These are phyloP conservation scores for Aplocera efformata DNA, from an alignment of 2,888 invertebrate species.

Conservation along the genomic window DNA sequence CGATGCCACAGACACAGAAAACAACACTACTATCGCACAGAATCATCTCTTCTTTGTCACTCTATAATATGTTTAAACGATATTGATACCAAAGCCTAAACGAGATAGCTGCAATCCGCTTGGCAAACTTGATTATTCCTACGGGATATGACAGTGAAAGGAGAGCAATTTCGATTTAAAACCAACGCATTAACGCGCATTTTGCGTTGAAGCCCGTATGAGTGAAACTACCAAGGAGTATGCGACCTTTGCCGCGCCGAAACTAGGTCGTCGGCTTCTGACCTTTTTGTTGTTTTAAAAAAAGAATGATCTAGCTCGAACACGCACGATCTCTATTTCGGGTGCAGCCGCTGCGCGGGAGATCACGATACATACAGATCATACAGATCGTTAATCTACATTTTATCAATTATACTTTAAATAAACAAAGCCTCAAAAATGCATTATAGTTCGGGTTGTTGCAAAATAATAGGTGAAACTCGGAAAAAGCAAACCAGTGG, in stretches of 20 bases:
- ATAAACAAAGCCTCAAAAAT: constrained; percentile 25
- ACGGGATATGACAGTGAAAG: no score
- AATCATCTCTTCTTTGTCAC: no score
- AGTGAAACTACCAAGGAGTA: neutral
- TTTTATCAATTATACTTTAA: constrained; percentile 21
- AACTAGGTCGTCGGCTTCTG: constrained; percentile 75
- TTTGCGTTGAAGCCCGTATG: neutral
- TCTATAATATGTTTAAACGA: no score
- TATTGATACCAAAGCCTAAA: no score
- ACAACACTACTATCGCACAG: no score
- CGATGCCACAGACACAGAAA: constrained; percentile 33
- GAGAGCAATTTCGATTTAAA: no score
- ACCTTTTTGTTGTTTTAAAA: constrained; percentile 68
- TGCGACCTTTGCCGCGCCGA: constrained; percentile 60
- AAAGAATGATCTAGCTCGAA: constrained; percentile 49
- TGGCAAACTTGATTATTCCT: no score
- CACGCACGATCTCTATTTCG: constrained; percentile 49
- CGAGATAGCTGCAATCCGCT: no score
- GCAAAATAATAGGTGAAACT: no score
- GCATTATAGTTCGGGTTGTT: no score
- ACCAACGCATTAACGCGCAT: constrained; percentile 26
- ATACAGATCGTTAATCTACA: constrained; percentile 32
- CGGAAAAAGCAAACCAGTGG: no score
- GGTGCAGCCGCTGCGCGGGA: constrained; percentile 43
- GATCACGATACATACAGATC: constrained; percentile 35